Conservation (phyloP, 2,113 vertebrate genomes). For the Gambusia affinis region DNA sequence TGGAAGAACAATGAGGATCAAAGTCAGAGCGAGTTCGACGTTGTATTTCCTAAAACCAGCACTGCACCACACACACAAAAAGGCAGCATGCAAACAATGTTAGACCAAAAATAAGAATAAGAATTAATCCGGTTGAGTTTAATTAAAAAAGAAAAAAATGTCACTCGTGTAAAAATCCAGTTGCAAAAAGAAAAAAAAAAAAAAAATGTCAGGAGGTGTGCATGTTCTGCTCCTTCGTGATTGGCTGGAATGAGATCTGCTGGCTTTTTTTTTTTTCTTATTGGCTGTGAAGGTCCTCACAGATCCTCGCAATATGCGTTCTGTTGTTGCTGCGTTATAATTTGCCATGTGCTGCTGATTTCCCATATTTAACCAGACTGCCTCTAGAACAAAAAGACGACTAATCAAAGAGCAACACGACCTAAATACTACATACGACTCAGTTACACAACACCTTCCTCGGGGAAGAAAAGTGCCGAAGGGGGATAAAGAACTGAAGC, state of each 20-base stretch:
- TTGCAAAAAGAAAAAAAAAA: not conserved
- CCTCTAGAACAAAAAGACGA: not conserved
- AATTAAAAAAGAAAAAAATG: not conserved
- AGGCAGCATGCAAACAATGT: not conserved
- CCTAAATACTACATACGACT: not conserved
- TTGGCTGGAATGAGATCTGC: slow-evolving; percentile 54
- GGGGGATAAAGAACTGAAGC: too few relatives aligned
- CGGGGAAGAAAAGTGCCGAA: not conserved
- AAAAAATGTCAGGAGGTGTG: slow-evolving; percentile 43
- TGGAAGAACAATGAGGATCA: not conserved
- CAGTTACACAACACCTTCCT: slow-evolving; percentile 15
- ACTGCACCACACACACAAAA: not conserved
- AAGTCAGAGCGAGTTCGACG: not conserved
- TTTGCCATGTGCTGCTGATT: not conserved
- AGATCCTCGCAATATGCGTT: not conserved
- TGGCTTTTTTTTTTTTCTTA: slow-evolving; percentile 29
- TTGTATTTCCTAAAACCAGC: not conserved
- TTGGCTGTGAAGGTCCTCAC: slow-evolving; percentile 36
- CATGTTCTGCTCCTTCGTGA: slow-evolving; percentile 42
- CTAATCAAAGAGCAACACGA: not conserved
- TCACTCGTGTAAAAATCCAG: not conserved
- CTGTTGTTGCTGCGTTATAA: not conserved
- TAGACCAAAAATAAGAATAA: not conserved
- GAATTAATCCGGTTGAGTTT: not conserved
- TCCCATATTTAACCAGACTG: not conserved